A percentile compares a stretch with the other conserved stretches of the same genome.
Conservation (phyloP, 1,140 invertebrate genomes). For the Lepidostoma basale region DNA sequence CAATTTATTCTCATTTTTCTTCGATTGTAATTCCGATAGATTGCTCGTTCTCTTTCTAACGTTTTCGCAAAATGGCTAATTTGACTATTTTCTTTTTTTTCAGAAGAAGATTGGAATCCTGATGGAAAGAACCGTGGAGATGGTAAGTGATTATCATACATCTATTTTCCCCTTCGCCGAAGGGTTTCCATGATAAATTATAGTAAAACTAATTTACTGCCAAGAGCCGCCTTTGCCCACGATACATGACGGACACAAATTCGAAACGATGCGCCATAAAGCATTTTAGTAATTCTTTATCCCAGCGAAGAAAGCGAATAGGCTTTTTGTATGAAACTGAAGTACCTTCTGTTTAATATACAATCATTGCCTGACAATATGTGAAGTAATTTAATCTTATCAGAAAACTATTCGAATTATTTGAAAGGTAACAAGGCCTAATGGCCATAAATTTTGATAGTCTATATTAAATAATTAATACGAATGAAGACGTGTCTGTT, state of each 20-base stretch:
- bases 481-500: no score
- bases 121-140: constrained; percentile 55
- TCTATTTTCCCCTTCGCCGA: constrained; percentile 15
- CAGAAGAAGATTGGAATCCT: constrained; percentile 59
- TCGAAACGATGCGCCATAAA: no score
- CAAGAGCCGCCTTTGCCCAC: not conserved
- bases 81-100: constrained; percentile 47
- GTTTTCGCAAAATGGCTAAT: constrained; percentile 24
- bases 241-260: not conserved
- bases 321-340: not conserved
- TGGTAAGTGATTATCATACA: constrained; percentile 50
- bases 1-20: no score
- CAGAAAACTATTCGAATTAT: not conserved
- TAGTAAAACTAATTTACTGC: not conserved
- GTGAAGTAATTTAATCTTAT: not conserved
- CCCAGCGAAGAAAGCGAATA: not conserved
- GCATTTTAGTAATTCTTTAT: not conserved
- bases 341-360: not conserved
- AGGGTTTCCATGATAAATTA: constrained; percentile 15
- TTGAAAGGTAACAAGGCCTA: not conserved
- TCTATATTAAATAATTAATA: no score
- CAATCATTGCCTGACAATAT: not conserved
- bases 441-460: no score
- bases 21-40: no score
- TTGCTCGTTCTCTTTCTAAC: no score